Percentiles rank a stretch among this genome's conserved stretches.
Evolutionary conservation across 1,140 invertebrate species (phyloP).

Genomic region (Metaphire vulgaris): DNA sequence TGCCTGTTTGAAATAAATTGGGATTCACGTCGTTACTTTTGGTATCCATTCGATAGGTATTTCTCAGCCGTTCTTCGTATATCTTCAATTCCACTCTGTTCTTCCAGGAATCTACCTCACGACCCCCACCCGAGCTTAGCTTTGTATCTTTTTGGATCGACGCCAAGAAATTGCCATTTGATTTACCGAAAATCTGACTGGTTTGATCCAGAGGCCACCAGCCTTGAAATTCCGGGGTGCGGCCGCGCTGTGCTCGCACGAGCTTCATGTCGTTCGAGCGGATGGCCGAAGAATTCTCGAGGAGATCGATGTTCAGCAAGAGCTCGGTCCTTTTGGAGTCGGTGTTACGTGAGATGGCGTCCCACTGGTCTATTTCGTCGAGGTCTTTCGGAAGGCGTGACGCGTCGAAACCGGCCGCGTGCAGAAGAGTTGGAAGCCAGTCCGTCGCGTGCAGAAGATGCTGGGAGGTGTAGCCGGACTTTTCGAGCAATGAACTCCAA

Average conservation of each 20-base stretch:
- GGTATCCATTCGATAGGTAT: neutral
- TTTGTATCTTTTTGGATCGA: too few relatives aligned
- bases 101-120: neutral
- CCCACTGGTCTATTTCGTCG: constrained; percentile 75
- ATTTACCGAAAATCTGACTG: neutral
- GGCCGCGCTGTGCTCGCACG: constrained; percentile 55
- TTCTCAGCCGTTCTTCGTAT: neutral
- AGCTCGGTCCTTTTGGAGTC: constrained; percentile 61
- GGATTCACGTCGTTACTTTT: neutral
- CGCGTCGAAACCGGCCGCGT: constrained; percentile 52
- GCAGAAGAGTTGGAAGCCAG: constrained; percentile 77
- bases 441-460: constrained; percentile 76
- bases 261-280: constrained; percentile 73
- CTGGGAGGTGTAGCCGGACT: constrained; percentile 56
- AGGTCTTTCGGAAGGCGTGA: constrained; percentile 52
- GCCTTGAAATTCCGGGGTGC: neutral
- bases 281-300: constrained; percentile 63
- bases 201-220: neutral
- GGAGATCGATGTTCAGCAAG: constrained; percentile 83
- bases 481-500: constrained; percentile 66
- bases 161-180: too few relatives aligned
- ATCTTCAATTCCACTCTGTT: too few relatives aligned
- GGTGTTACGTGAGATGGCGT: constrained; percentile 59
- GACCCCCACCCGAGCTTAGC: too few relatives aligned
- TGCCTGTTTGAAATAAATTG: neutral